Conservation (phyloP, 2,113 vertebrate genomes). For the Ciconia maguari region DNA sequence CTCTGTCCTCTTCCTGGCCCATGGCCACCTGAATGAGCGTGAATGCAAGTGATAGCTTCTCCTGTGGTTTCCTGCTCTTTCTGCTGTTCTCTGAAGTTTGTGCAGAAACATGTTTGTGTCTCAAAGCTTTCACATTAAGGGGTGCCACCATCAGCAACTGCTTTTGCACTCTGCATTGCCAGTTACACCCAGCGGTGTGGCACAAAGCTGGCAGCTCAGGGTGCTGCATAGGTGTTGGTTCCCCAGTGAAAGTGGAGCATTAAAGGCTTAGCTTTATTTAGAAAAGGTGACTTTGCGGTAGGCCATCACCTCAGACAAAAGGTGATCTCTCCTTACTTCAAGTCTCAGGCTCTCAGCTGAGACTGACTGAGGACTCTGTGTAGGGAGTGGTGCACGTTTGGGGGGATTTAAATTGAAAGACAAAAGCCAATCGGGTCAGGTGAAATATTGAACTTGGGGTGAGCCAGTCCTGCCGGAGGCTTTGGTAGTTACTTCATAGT, state of each 20-base stretch:
- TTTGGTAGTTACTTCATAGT: neutral
- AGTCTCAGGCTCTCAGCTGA: neutral
- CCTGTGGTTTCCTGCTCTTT: neutral
- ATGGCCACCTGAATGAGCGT: rapidly evolving
- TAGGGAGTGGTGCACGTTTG: rapidly evolving
- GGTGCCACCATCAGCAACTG: rapidly evolving
- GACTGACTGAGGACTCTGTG: neutral
- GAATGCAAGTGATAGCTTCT: neutral
- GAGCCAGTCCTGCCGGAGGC: neutral
- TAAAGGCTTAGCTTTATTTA: neutral
- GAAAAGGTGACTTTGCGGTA: neutral
- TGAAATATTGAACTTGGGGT: neutral
- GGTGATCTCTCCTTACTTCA: neutral
- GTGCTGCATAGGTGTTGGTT: neutral
- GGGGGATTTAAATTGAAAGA: neutral
- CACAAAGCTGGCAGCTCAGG: neutral
- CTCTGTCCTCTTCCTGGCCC: neutral
- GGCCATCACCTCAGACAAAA: neutral
- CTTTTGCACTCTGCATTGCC: neutral
- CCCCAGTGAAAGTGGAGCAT: neutral
- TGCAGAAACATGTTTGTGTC: neutral
- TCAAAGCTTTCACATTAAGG: neutral
- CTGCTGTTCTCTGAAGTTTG: neutral
- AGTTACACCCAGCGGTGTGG: neutral
- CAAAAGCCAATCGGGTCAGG: neutral